Evolutionary conservation across 2,888 invertebrate species (phyloP).

Genomic region (Thalpophila matura): DNA sequence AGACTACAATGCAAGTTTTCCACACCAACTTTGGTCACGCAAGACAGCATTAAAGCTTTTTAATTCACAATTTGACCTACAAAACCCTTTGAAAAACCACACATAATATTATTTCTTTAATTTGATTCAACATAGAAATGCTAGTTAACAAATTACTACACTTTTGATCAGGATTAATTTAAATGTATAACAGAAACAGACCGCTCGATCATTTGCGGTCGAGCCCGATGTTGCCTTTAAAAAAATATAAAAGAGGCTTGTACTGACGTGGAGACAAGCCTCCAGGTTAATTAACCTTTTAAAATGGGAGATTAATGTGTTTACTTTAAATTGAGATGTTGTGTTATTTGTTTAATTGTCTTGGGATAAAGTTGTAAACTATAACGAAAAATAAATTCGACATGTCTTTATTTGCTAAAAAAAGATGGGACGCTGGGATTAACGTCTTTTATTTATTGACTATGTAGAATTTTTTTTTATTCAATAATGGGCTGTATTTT

Average conservation of each 20-base stretch:
- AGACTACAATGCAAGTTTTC: conserved; percentile 16
- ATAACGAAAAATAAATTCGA: no score
- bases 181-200: conserved; percentile 81
- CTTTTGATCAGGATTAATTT: conserved; percentile 82
- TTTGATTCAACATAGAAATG: conserved; percentile 49
- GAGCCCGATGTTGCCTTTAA: conserved; percentile 79
- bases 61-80: conserved; percentile 26
- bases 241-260: conserved; percentile 85
- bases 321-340: conserved; percentile 19
- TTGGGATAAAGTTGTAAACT: no score
- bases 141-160: conserved; percentile 86
- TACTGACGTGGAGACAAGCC: conserved; percentile 72
- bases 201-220: conserved; percentile 84
- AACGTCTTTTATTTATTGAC: no score
- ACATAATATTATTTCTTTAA: conserved; percentile 29
- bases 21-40: conserved; percentile 15
- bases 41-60: background rate
- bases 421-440: no score
- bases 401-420: background rate
- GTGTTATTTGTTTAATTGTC: conserved; percentile 10
- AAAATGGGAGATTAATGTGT: conserved; percentile 16
- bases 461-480: no score
- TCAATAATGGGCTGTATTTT: background rate
- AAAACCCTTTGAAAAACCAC: conserved; percentile 2
- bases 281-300: conserved; percentile 41